Evolutionary conservation across 2,113 vertebrate species (phyloP).

Genomic region (Laticauda colubrina): DNA sequence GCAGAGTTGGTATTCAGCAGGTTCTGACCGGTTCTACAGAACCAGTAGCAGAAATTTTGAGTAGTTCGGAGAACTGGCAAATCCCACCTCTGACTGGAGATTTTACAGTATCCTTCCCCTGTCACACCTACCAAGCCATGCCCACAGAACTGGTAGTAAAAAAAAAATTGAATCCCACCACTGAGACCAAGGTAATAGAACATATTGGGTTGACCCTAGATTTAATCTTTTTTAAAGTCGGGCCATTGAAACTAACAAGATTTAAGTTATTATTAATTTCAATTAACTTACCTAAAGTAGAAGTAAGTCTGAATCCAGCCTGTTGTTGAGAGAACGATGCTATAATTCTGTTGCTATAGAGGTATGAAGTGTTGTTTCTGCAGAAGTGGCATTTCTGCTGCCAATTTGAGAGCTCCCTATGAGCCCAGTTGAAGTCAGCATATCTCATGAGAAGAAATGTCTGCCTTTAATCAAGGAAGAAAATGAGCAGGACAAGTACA

Average conservation of each 20-base stretch:
- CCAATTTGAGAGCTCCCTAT: not conserved
- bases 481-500: not conserved
- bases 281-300: not conserved
- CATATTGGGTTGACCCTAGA: not conserved
- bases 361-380: not conserved
- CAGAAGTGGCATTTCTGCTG: conserved; percentile 7
- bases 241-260: not conserved
- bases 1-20: not conserved
- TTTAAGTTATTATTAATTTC: not conserved
- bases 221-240: not conserved
- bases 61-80: no score
- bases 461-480: not conserved
- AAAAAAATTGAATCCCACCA: no score
- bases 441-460: not conserved
- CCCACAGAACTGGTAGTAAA: no score
- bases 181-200: not conserved
- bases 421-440: not conserved
- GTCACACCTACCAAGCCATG: no score
- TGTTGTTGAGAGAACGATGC: not conserved
- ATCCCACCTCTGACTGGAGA: no score
- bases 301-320: not conserved
- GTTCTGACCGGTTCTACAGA: no score
- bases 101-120: not conserved
- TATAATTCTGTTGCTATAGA: not conserved
- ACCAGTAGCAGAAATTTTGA: no score